Evolutionary conservation across 1,140 invertebrate species (phyloP), one percentile per base, ranked within the genome.

Genomic region (Caenorhabditis brenneri): DNA sequence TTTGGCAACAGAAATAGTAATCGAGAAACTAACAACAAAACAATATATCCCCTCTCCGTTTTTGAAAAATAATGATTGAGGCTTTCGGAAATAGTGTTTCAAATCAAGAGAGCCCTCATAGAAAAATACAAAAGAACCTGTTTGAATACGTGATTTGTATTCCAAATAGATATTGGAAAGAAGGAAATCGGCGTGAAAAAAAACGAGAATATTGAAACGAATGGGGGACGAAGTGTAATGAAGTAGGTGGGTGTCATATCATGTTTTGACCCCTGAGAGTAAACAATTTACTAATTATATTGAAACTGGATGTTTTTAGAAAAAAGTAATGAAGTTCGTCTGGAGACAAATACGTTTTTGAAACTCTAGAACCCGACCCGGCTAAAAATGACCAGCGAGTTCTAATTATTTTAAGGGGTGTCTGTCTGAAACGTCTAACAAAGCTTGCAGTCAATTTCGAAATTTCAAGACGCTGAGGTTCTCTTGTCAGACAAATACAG

Each of bases 121-220:
- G 65, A 74, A 74, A 74, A 1, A 36, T 1, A 74, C 36, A 27
- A 46, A 24, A 74, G 33, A 74, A 74, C 65, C 36, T 74, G 65
- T 74, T 42, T 74, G 9, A 74, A 74, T 74, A 42, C 65, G 65
- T 42, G 65, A 74, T 74, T 74, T 74, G 36, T 74, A 74, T 74
- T 74, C 36, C 36, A 22, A 42, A 74, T 42, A 74, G 65, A 36
- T 74, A 74, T 74, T 74, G 65, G 15, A 74, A 74, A 74, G 36
- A 22, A 74, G 65, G 46, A 46, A 74, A 74, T 74, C 65, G 65
- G 65, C 36, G 65, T 74, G 65, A 74, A 42, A 65, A 65, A 65
- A 65, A 65, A 65, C 31, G 29, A 65, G 58, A 60, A 74, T 74
- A 22, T 42, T 39, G 36, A 42, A 46, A 46, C n/a, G 65, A 39